Conservation (phyloP, 2,113 vertebrate genomes). For the Semicossyphus pulcher region DNA sequence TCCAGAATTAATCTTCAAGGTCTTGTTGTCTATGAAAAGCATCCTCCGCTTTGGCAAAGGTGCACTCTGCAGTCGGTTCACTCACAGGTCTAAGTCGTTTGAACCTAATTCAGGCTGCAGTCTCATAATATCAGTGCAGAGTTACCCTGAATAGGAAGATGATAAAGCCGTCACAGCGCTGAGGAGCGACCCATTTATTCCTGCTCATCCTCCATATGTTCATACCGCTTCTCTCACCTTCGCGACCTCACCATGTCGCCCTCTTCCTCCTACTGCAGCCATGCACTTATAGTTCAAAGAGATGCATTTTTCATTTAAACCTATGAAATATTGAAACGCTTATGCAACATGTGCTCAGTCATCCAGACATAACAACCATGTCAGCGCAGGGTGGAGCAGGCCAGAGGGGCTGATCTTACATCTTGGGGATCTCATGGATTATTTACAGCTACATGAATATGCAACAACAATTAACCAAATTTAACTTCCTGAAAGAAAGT, state of each 20-base stretch:
- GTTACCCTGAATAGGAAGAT: slow-evolving; percentile 14
- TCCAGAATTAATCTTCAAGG: slow-evolving; percentile 59
- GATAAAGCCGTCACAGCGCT: neutral
- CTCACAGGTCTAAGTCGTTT: slow-evolving; percentile 23
- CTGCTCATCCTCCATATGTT: slow-evolving; percentile 17
- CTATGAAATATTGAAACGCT: slow-evolving; percentile 83
- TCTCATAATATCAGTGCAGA: slow-evolving; percentile 8
- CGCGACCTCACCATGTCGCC: slow-evolving; percentile 38
- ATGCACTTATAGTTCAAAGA: slow-evolving; percentile 70
- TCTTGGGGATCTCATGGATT: slow-evolving; percentile 43
- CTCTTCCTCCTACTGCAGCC: slow-evolving; percentile 36
- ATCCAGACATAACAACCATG: slow-evolving; percentile 58
- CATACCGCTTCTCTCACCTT: slow-evolving; percentile 55
- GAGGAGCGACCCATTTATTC: slow-evolving; percentile 23
- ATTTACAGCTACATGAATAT: slow-evolving; percentile 53
- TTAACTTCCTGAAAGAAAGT: slow-evolving; percentile 3
- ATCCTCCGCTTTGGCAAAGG: slow-evolving; percentile 23
- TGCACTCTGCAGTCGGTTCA: slow-evolving; percentile 21
- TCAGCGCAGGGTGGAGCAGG: slow-evolving; percentile 62
- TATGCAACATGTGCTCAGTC: slow-evolving; percentile 79
- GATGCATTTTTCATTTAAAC: slow-evolving; percentile 79
- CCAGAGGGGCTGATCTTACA: slow-evolving; percentile 56
- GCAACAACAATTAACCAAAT: slow-evolving; percentile 14
- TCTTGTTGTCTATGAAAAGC: slow-evolving; percentile 53
- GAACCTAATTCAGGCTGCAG: slow-evolving; percentile 29